Evolutionary conservation across 2,888 invertebrate genomes (phyloP), one percentile per base, ranked within the genome.

Genomic region (Melikaiella ostensackeni): DNA sequence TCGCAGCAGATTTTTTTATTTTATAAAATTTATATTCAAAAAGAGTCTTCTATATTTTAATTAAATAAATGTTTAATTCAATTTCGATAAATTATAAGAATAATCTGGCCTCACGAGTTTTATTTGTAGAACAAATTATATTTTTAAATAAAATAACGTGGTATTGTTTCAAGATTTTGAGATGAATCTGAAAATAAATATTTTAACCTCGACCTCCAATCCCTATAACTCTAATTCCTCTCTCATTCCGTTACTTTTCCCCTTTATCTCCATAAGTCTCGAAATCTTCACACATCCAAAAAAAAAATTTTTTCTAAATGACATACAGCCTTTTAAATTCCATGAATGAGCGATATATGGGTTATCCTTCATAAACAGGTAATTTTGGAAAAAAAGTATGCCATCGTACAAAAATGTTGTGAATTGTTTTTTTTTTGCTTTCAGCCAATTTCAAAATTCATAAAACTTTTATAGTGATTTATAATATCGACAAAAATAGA

Each of bases 141-240:
- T n/a, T 50, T 9, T n/a, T 2, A n/a, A n/a, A 50, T 4, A 50
- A 50, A 50, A n/a, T 50, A 16, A n/a, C n/a, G 2, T n/a, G n/a
- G n/a, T 50, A 8, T 50, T n/a, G 5, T 50, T 50, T n/a, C n/a
- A n/a, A 19, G 9, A 50, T 9, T n/a, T n/a, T 50, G 8, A n/a
- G n/a, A n/a, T 9, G 8, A 50, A 50, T 50, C 50, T 19, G 8
- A n/a, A 50, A 50, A 50, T 50, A 50, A 50, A n/a, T 50, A 50
- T 50, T 9, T 50, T 50, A 50, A 50, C 50, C 50, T 50, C n/a
- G 50, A 50, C 50, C 50, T 50, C n/a, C n/a, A 50, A 50, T n/a
- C 50, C 50, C 50, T 16, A n/a, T n/a, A n/a, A 50, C 8, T 50
- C 50, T 50, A 50, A n/a, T n/a, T 50, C n/a, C 16, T 50, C 50